Percentiles rank a stretch among this genome's conserved stretches.
phyloP scores from a whole-genome alignment of 2,113 vertebrate species.

The Loxodonta africana region DNA sequence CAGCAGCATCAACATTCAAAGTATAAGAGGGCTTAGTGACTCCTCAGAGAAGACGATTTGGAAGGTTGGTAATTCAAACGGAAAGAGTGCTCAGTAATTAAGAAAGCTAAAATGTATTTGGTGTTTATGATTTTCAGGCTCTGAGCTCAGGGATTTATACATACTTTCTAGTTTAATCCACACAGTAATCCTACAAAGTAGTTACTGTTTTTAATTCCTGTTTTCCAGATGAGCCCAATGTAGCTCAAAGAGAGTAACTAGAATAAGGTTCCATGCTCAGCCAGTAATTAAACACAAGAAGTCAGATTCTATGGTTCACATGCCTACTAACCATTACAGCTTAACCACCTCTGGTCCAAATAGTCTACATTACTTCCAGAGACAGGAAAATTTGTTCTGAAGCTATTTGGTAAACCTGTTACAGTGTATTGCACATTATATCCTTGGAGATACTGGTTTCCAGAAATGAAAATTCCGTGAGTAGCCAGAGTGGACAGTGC shows the following conservation, averaged over 20 bases:
- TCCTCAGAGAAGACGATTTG: neutral
- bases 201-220: neutral
- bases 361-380: neutral
- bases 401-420: neutral
- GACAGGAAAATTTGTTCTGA: neutral
- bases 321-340: neutral
- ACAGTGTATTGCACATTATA: neutral
- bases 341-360: neutral
- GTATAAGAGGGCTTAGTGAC: neutral
- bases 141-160: conserved; percentile 26
- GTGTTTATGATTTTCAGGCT: neutral
- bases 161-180: conserved; percentile 14
- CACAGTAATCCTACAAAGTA: neutral
- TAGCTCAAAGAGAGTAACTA: conserved; percentile 13
- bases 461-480: conserved; percentile 38
- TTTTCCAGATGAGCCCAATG: conserved; percentile 13
- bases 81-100: neutral
- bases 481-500: neutral
- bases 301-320: neutral
- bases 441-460: conserved; percentile 19
- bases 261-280: neutral
- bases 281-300: conserved; percentile 34
- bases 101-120: conserved; percentile 24
- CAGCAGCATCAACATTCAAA: neutral
- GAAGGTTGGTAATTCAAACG: neutral